phyloP scores from a whole-genome alignment of 2,888 invertebrate species.

The Ophion slaviceki region DNA sequence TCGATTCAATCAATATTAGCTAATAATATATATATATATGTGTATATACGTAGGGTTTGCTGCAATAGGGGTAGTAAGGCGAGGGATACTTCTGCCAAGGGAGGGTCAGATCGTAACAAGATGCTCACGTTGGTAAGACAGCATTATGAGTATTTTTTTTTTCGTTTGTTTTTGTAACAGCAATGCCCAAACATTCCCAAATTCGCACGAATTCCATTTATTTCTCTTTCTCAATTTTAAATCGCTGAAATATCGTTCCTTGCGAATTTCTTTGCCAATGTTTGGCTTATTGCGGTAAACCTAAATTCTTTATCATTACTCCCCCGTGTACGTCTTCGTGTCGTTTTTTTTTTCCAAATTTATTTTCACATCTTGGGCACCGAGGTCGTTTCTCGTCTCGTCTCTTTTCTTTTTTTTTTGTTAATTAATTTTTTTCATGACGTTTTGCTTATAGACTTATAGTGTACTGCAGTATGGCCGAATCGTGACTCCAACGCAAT shows the following conservation, averaged over 20 bases:
- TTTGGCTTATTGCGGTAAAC: slow-evolving; percentile 56
- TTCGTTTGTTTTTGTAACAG: slow-evolving; percentile 1
- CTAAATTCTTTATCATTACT: slow-evolving; percentile 47
- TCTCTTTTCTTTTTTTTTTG: not conserved
- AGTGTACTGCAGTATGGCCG: slow-evolving; percentile 43
- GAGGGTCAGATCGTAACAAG: slow-evolving; percentile 77
- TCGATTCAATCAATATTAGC: slow-evolving; percentile 58
- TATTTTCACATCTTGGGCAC: slow-evolving; percentile 14
- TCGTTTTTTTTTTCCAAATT: slow-evolving; percentile 67
- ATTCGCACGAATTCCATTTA: slow-evolving; percentile 30
- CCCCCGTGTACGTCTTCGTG: slow-evolving; percentile 79
- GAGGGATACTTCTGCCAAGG: slow-evolving; percentile 73
- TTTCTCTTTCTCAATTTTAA: not conserved
- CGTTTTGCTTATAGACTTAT: slow-evolving; percentile 23
- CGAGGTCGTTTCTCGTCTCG: slow-evolving; percentile 40
- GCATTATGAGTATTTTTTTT: slow-evolving; percentile 47
- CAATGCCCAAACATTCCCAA: slow-evolving; percentile 60
- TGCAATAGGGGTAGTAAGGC: slow-evolving; percentile 73
- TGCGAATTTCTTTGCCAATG: slow-evolving; percentile 37
- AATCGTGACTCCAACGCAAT: slow-evolving; percentile 60
- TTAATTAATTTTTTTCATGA: slow-evolving; percentile 6
- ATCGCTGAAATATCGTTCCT: not conserved
- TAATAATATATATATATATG: slow-evolving; percentile 54
- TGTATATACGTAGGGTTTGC: slow-evolving; percentile 74
- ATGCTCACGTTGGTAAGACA: slow-evolving; percentile 78